Percentiles rank a stretch among this genome's conserved stretches.
These are phyloP conservation scores for Cynocephalus volans DNA, from an alignment of 2,113 vertebrate genomes.

Conservation along the genomic window DNA sequence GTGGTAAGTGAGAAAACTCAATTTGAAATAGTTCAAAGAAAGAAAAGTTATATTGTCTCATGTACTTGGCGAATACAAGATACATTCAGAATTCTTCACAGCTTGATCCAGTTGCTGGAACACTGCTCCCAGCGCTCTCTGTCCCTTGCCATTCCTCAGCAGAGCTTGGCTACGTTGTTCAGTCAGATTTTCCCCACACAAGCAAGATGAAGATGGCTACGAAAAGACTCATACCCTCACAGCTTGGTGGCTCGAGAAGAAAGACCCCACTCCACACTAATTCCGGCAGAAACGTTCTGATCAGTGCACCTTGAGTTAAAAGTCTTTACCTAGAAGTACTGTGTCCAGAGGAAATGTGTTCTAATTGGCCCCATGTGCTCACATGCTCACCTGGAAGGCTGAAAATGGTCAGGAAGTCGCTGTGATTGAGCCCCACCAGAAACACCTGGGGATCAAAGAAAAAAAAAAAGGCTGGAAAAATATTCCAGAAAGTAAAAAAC, in stretches of 20 bases:
- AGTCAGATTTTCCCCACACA: not conserved
- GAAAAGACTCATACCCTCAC: not conserved
- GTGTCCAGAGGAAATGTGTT: not conserved
- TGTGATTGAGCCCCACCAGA: no score
- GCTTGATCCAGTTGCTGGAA: not conserved
- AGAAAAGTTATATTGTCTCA: not conserved
- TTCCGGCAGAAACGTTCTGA: not conserved
- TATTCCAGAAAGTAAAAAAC: not conserved
- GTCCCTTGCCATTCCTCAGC: not conserved
- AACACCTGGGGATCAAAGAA: not conserved
- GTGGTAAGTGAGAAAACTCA: not conserved
- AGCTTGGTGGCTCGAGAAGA: not conserved
- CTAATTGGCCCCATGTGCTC: not conserved
- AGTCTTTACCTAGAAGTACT: not conserved
- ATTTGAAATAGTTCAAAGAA: conserved; percentile 13
- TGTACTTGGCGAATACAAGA: not conserved
- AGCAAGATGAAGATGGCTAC: not conserved
- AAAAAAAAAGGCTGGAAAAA: not conserved
- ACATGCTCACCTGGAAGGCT: not conserved
- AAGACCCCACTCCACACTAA: not conserved
- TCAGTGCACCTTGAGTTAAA: not conserved
- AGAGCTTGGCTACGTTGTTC: not conserved
- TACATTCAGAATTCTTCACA: not conserved
- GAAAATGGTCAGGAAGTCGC: not conserved
- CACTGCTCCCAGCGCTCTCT: not conserved